phyloP scores from a whole-genome alignment of 2,113 vertebrate species.

The Serinus canaria region DNA sequence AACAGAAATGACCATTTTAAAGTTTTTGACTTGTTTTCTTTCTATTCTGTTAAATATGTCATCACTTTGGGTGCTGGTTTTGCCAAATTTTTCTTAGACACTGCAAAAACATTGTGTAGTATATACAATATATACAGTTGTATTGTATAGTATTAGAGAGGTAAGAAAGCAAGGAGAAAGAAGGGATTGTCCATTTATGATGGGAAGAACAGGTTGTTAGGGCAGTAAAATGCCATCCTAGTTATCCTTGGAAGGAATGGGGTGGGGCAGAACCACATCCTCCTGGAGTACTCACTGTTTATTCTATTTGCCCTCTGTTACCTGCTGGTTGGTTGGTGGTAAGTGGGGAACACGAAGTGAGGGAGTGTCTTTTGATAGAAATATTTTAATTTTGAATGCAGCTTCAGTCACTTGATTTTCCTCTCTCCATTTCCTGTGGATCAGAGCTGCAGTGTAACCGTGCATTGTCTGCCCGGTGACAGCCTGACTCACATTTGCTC shows the following conservation, averaged over 20 bases:
- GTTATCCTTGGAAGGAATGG: background rate
- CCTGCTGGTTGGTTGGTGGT: background rate
- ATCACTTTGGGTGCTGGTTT: background rate
- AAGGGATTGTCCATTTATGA: background rate
- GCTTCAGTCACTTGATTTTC: background rate
- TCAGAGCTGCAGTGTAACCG: rapidly evolving
- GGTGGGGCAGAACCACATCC: background rate
- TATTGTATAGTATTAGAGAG: background rate
- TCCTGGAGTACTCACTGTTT: background rate
- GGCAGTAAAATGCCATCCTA: background rate
- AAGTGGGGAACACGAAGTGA: background rate
- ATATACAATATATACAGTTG: no score
- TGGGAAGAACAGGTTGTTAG: background rate
- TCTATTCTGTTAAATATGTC: background rate
- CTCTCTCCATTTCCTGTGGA: background rate
- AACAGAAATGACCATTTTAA: background rate
- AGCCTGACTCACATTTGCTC: background rate
- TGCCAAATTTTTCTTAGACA: background rate
- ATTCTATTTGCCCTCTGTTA: background rate
- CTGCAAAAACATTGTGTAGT: background rate
- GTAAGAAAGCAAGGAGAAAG: background rate
- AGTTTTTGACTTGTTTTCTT: background rate
- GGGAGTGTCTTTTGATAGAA: background rate
- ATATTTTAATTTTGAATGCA: background rate
- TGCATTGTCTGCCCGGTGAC: background rate